Evolutionary conservation across 2,113 vertebrate species (phyloP).

Genomic region (Leptobrachium ailaonicum): DNA sequence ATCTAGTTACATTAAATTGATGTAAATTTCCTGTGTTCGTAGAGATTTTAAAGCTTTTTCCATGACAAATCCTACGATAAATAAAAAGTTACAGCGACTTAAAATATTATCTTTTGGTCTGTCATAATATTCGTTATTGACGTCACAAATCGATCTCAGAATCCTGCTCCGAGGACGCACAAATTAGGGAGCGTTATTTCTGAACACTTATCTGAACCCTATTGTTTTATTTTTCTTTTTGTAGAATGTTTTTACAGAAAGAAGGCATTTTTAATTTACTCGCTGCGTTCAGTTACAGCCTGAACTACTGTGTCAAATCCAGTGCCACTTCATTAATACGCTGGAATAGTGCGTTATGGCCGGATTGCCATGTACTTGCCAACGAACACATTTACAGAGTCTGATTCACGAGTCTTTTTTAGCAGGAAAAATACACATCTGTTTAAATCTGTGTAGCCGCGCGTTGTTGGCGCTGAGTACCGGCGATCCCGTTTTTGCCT

Average conservation of each 20-base stretch:
- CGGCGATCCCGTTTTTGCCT: background rate
- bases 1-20: no score
- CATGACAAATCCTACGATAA: no score
- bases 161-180: no score
- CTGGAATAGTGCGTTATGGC: background rate
- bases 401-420: background rate
- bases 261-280: background rate
- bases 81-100: no score
- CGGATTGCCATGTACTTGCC: background rate
- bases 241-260: background rate
- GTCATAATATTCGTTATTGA: no score
- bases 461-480: background rate
- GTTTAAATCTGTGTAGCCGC: background rate
- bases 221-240: no score
- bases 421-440: background rate
- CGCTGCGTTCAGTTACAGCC: background rate
- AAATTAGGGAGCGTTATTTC: no score
- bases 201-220: no score
- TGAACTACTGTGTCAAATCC: slow-evolving; percentile 1
- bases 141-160: no score
- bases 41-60: no score
- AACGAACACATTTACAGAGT: slow-evolving; percentile 7
- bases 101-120: no score
- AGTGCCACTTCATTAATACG: slow-evolving; percentile 20
- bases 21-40: no score